Evolutionary conservation across 2,888 invertebrate genomes (phyloP), one percentile per base, ranked within the genome.

Genomic region (Drosophila villosipedis): DNA sequence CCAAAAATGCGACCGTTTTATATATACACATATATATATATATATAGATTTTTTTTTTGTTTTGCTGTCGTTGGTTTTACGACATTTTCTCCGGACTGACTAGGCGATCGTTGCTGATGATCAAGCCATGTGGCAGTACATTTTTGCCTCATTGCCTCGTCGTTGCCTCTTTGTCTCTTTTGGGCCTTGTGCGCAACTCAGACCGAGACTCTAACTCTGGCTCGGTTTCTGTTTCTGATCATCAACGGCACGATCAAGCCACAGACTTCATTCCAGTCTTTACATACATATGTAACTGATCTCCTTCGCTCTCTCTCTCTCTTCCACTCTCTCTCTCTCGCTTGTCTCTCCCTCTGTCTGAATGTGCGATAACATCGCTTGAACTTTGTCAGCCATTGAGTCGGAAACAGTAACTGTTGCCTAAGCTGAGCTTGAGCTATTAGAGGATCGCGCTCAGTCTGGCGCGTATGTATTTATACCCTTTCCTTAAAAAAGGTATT

Each of bases 311-410:
- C 35, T 25, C 53, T 22, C 64, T 43, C 47, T 53, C 47, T 58
- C 59, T 47, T 47, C 43, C 43, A 53, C 25, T 19, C 43, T 37
- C 47, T 47, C 47, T 58, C 57, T 61, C 33, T 54, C 59, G 31
- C 59, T 52, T 59, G n/a, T 60, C 55, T 39, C 67, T 47, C 33
- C 54, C 54, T 28, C 49, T 69, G 58, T 54, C 60, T 31, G 28
- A 66, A 77, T 79, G 79, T 79, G 79, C 85, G 91, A 91, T 91
- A 91, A 90, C 79, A 91, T 91, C 91, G 80, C 84, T 83, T 91
- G 91, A 91, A 91, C 91, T 91, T 88, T 80, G 81, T 74, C 84
- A 78, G 72, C 64, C 75, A 76, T 62, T 67, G 65, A 78, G 65
- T 65, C 62, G 72, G 60, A 71, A 76, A 60, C 33, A 67, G 63